A percentile compares a stretch with the other conserved stretches of the same genome.
phyloP scores from a whole-genome alignment of 2,113 vertebrate genomes.

The Thamnophis sirtalis region DNA sequence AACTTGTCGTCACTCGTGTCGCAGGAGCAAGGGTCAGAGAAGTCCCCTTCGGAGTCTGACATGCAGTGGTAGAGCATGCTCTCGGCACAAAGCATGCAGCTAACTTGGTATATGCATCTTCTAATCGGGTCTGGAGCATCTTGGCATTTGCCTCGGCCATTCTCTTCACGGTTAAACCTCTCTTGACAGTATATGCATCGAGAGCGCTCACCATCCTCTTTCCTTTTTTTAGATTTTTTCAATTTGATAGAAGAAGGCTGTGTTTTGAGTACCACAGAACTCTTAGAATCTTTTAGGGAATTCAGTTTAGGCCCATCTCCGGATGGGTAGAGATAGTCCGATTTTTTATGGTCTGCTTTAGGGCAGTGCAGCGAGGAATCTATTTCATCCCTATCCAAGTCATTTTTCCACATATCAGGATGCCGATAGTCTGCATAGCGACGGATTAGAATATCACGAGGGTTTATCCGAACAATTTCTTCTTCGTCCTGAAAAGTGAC shows the following conservation, averaged over 20 bases:
- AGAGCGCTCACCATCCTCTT: slow-evolving; percentile 96
- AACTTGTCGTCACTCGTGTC: slow-evolving; percentile 98
- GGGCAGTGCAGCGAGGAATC: slow-evolving; percentile 83
- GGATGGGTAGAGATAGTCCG: slow-evolving; percentile 85
- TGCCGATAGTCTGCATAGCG: slow-evolving; percentile 98
- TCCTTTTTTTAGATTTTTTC: slow-evolving; percentile 88
- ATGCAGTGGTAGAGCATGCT: slow-evolving; percentile 99
- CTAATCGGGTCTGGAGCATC: slow-evolving; percentile 96
- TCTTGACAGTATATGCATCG: slow-evolving; percentile 97
- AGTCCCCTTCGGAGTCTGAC: slow-evolving; percentile 98
- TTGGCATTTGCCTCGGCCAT: slow-evolving; percentile 92
- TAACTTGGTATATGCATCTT: slow-evolving; percentile 98
- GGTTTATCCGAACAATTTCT: slow-evolving; percentile 97
- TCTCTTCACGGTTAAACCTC: slow-evolving; percentile 98
- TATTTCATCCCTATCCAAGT: slow-evolving; percentile 83
- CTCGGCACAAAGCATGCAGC: slow-evolving; percentile 99
- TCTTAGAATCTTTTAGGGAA: slow-evolving; percentile 80
- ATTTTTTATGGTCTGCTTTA: slow-evolving; percentile 92
- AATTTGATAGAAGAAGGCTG: slow-evolving; percentile 88
- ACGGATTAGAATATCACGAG: slow-evolving; percentile 92
- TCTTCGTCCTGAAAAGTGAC: slow-evolving; percentile 98
- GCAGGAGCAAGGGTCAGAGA: slow-evolving; percentile 98
- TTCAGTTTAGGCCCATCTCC: slow-evolving; percentile 84
- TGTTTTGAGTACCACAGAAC: slow-evolving; percentile 83
- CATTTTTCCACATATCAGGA: slow-evolving; percentile 92